Evolutionary conservation across 2,888 invertebrate genomes (phyloP).

Genomic region (Volucella inflata): DNA sequence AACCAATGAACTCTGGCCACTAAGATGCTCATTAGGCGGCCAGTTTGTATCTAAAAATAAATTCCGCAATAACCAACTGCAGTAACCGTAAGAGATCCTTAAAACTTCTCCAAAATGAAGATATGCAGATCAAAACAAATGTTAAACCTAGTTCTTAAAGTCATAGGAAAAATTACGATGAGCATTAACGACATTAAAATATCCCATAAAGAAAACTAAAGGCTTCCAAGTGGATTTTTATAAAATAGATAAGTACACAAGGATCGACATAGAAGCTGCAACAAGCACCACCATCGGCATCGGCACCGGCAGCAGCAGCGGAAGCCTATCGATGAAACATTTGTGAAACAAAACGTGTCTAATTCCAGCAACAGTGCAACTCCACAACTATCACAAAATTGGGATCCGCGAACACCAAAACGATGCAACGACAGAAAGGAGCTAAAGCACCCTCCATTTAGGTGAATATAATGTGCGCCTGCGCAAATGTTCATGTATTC

Average conservation of each 20-base stretch:
- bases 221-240: conserved; percentile 54
- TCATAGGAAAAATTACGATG: conserved; percentile 82
- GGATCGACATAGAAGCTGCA: conserved; percentile 36
- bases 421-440: conserved; percentile 4
- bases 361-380: conserved; percentile 50
- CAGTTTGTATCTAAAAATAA: conserved; percentile 34
- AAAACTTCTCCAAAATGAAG: conserved; percentile 80
- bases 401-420: conserved; percentile 45
- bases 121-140: conserved; percentile 81
- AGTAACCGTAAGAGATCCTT: conserved; percentile 18
- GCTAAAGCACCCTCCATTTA: conserved; percentile 28
- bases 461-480: conserved; percentile 47
- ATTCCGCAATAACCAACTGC: conserved; percentile 12
- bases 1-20: conserved; percentile 10
- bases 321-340: conserved; percentile 72
- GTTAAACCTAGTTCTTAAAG: conserved; percentile 52
- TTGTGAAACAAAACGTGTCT: conserved; percentile 74
- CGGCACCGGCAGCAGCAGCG: conserved; percentile 55
- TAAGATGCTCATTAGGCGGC: conserved; percentile 58
- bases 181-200: conserved; percentile 83
- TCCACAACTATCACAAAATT: conserved; percentile 58
- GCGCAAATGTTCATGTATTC: neutral
- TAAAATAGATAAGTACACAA: conserved; percentile 61
- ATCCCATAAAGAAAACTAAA: conserved; percentile 76
- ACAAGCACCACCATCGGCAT: conserved; percentile 7